These are phyloP conservation scores for Desmodus rotundus DNA, from an alignment of 2,113 vertebrate genomes.

Conservation along the genomic window DNA sequence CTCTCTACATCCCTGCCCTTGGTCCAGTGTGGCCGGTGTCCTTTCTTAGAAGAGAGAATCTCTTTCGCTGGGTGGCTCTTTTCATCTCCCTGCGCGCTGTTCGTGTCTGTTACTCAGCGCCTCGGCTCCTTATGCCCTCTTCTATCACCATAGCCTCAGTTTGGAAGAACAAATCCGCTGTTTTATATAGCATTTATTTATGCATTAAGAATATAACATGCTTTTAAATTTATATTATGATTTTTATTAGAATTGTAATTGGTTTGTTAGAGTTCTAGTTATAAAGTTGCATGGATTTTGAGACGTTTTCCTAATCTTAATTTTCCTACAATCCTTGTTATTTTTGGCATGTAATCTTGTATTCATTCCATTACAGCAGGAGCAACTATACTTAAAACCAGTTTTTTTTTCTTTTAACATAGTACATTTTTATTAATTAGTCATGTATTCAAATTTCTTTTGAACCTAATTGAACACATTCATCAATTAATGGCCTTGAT, in stretches of 20 bases:
- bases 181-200: neutral
- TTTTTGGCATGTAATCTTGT: neutral
- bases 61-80: neutral
- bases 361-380: neutral
- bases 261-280: neutral
- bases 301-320: neutral
- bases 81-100: neutral
- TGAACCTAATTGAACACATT: constrained; percentile 1
- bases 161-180: neutral
- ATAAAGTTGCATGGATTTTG: neutral
- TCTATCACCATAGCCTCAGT: neutral
- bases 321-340: neutral
- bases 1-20: neutral
- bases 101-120: neutral
- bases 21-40: neutral
- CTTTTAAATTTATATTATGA: neutral
- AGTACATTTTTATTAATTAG: constrained; percentile 18
- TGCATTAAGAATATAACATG: neutral
- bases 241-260: neutral
- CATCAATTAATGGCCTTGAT: constrained; percentile 47
- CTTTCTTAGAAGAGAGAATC: neutral
- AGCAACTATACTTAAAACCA: neutral
- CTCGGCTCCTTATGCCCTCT: neutral
- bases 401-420: neutral
- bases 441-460: constrained; percentile 18